Evolutionary conservation across 2,797 vertebrate species (phyloP).

Genomic region (Halcyon smyrnensis): DNA sequence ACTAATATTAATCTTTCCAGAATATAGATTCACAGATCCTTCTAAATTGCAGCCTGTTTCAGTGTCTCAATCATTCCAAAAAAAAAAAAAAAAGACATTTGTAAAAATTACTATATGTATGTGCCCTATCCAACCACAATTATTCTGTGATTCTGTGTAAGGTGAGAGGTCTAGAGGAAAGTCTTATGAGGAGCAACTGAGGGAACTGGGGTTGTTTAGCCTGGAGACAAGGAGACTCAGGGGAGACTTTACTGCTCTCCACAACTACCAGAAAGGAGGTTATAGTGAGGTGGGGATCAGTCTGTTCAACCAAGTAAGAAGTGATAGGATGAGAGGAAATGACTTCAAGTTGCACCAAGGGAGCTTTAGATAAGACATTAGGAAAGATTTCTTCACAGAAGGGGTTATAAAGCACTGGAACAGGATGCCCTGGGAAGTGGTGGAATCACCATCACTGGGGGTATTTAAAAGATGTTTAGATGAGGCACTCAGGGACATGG

Average conservation of each 20-base stretch:
- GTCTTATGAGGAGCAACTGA: neutral
- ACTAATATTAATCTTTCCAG: neutral
- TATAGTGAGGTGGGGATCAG: accelerated
- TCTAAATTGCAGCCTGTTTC: neutral
- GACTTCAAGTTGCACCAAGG: neutral
- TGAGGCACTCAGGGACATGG: neutral
- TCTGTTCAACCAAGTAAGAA: neutral
- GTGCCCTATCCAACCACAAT: too few relatives aligned
- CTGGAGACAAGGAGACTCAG: neutral
- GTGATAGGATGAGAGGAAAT: neutral
- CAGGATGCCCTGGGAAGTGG: neutral
- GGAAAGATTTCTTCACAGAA: neutral
- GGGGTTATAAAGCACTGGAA: neutral
- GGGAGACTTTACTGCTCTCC: neutral
- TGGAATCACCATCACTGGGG: neutral
- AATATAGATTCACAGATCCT: neutral
- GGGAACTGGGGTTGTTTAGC: neutral
- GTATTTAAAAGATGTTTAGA: neutral
- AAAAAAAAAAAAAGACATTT: neutral
- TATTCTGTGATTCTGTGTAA: neutral
- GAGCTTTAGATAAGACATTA: neutral
- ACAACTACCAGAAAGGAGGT: neutral
- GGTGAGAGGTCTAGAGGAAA: neutral
- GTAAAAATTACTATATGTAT: neutral
- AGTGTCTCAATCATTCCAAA: neutral